A percentile compares a stretch with the other conserved stretches of the same genome.
These are phyloP conservation scores for Ardeotis arabs DNA, from an alignment of 2,113 vertebrate species.

Conservation along the genomic window DNA sequence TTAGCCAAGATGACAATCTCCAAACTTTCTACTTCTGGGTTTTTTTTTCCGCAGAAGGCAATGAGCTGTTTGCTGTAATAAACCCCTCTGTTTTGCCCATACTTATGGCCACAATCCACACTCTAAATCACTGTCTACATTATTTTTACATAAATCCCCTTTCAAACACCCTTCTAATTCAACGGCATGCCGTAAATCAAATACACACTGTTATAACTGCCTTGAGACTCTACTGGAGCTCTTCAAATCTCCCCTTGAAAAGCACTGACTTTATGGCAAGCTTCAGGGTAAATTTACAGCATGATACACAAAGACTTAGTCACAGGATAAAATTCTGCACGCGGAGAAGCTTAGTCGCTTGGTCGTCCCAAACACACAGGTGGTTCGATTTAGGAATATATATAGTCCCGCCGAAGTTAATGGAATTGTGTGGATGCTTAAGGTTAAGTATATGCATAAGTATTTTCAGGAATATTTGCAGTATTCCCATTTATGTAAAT, in stretches of 20 bases:
- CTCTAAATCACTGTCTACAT: slow-evolving; percentile 70
- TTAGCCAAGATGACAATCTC: slow-evolving; percentile 57
- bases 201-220: slow-evolving; percentile 42
- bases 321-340: slow-evolving; percentile 19
- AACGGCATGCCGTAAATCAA: slow-evolving; percentile 63
- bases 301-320: slow-evolving; percentile 20
- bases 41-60: slow-evolving; percentile 52
- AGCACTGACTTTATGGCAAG: slow-evolving; percentile 46
- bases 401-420: slow-evolving; percentile 27
- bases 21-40: slow-evolving; percentile 54
- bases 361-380: slow-evolving; percentile 36
- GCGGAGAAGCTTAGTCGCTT: slow-evolving; percentile 19
- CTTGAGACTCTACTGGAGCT: slow-evolving; percentile 60
- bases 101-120: slow-evolving; percentile 62
- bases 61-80: slow-evolving; percentile 66
- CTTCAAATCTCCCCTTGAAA: slow-evolving; percentile 49
- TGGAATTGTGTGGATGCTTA: not conserved
- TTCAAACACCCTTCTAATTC: slow-evolving; percentile 65
- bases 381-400: slow-evolving; percentile 25
- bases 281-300: slow-evolving; percentile 40
- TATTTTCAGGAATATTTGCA: slow-evolving; percentile 22
- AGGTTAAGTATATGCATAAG: not conserved
- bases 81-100: slow-evolving; percentile 66
- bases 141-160: slow-evolving; percentile 65
- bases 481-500: not conserved